phyloP scores from a whole-genome alignment of 2,113 vertebrate species.

The Columbina picui region DNA sequence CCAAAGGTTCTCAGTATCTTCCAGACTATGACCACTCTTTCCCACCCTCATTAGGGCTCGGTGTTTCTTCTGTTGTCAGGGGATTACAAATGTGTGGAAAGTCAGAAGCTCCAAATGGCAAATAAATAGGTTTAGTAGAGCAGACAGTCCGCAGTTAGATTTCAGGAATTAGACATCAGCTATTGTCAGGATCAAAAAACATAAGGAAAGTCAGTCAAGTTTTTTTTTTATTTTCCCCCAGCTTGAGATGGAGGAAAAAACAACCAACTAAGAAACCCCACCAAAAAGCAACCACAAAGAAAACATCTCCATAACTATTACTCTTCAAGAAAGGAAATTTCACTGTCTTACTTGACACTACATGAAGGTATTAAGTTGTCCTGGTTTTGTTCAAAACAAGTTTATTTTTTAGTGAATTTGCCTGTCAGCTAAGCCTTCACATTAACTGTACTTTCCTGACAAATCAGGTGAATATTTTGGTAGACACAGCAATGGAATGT shows the following conservation, averaged over 20 bases:
- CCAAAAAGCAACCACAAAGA: not conserved
- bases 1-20: not conserved
- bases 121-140: not conserved
- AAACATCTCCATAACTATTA: not conserved
- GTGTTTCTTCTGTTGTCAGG: not conserved
- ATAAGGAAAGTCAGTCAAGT: not conserved
- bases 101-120: not conserved
- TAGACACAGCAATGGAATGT: too few species aligned
- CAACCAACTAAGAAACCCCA: too few species aligned
- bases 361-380: not conserved
- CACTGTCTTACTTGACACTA: not conserved
- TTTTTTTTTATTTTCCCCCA: not conserved
- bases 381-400: too few species aligned
- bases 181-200: not conserved
- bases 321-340: not conserved
- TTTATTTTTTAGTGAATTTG: too few species aligned
- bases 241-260: not conserved
- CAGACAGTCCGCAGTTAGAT: not conserved
- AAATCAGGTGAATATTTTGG: too few species aligned
- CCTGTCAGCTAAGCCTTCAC: too few species aligned
- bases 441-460: too few species aligned
- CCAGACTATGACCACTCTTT: not conserved
- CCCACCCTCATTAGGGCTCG: not conserved
- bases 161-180: not conserved
- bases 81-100: not conserved